Base-by-base conservation (phyloP, 2,113 vertebrate species). In the Bos indicus region DNA sequence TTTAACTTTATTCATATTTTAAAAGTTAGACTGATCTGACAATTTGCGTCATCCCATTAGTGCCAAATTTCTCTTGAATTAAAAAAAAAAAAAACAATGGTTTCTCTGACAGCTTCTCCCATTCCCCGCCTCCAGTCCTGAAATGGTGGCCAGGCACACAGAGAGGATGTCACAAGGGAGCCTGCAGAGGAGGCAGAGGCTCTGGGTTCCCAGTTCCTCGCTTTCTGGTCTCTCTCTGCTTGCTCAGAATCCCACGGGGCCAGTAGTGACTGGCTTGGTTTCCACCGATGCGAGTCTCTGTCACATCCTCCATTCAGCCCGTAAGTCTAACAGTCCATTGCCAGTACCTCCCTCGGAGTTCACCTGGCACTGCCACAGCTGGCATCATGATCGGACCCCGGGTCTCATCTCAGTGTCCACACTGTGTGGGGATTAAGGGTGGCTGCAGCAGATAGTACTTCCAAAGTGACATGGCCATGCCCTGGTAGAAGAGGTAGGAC, bases 161-260 rank as follows among this genome's bases (percentile, higher is more conserved):
- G 78, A 14, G 89, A 7, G 19, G 57, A 1, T 10, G 19, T 12
- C 2, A 13, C 25, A 23, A 17, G 19, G 46, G 25, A 43, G 7
- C 62, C 21, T 54, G 23, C 1, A 0, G 43, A 25, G 43, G 33
- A 43, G 46, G 56, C 36, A 3, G 33, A 40, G 56, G 8, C 46
- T 52, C 3, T 3, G 12, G 46, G 12, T 26, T 11, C 91, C 11
- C 46, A 57, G 16, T 51, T 7, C 5, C 10, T 64, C 0, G 0
- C 15, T 16, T 8, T 30, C 30, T 8, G 5, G 12, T 57, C 52
- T 40, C 40, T 71, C 15, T 15, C 4, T 3, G 23, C 30, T 57
- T 48, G 3, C 57, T 83, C 52, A 57, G 78, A 71, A 30, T 36
- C 21, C 40, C 43, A 4, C 2, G 1, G 52, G 15, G 16, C 51